Evolutionary conservation across 2,113 vertebrate species (phyloP), one percentile per base, ranked within the genome.

Genomic region (Sturnus vulgaris): DNA sequence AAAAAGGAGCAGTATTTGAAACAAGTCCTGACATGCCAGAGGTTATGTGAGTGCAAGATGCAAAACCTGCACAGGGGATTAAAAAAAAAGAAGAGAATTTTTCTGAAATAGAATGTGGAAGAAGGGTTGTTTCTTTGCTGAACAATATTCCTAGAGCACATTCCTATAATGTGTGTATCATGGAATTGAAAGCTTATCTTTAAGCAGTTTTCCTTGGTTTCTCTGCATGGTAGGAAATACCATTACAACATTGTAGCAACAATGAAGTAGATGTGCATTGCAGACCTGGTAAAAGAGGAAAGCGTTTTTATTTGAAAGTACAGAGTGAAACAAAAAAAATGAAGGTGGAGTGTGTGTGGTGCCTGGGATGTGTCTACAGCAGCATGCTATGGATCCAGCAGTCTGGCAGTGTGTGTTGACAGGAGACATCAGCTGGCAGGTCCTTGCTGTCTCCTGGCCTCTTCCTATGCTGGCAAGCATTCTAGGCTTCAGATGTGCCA

Each of bases 241-340:
- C 39, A 16, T 79, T 56, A 18, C 3, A 50, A 4, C 0, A 0
- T 39, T 71, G 17, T 75, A 27, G 44, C 20, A 23, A 1, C 35
- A 33, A 0, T 12, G 12, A n/a, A 31, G 71, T 13, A 69, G 15
- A 44, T 72, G 27, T 7, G 19, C 5, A 2, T 14, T 68, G 86
- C 37, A 80, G 68, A 50, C 37, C 24, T 49, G 10, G 8, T 16
- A 16, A 52, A 52, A 50, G 42, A 70, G 35, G 47, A 49, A 69
- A 30, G 14, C 35, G 23, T 5, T 31, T 68, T 93, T 76, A 33
- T 46, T 64, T 76, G 47, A 55, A 56, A 49, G 44, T 24, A 42
- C 0, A 3, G 33, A 73, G 31, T 19, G 31, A 73, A 89, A 44
- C 27, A 52, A 55, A 66, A 18, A 18, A 10, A 52, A 8, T 39